phyloP scores from a whole-genome alignment of 1,140 invertebrate genomes.

The Drosophila ohnishii region DNA sequence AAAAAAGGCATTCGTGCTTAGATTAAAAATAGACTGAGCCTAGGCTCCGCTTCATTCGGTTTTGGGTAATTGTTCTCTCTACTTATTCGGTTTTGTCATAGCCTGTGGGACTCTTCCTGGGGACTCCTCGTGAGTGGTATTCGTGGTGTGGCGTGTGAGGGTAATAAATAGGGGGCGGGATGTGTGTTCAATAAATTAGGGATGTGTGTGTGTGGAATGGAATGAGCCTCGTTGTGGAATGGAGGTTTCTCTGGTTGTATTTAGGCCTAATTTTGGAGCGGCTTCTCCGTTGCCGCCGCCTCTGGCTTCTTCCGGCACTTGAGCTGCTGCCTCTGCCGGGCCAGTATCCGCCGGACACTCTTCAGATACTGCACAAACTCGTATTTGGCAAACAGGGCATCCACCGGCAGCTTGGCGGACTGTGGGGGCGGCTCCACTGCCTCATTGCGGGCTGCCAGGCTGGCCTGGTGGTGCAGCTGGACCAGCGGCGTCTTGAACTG shows the following conservation, averaged over 20 bases:
- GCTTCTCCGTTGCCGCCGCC: not conserved
- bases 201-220: slow-evolving; percentile 20
- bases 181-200: slow-evolving; percentile 42
- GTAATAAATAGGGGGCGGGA: slow-evolving; percentile 34
- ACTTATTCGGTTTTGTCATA: slow-evolving; percentile 50
- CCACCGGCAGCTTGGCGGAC: slow-evolving; percentile 13
- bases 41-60: slow-evolving; percentile 7
- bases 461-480: slow-evolving; percentile 39
- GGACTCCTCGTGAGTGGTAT: slow-evolving; percentile 15
- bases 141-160: slow-evolving; percentile 19
- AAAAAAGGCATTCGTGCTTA: no score
- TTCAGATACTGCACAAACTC: slow-evolving; percentile 54
- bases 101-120: slow-evolving; percentile 14
- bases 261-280: not conserved
- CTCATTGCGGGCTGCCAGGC: slow-evolving; percentile 22
- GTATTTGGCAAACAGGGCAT: slow-evolving; percentile 50
- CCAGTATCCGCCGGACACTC: slow-evolving; percentile 38
- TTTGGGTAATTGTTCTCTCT: slow-evolving; percentile 10
- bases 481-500: slow-evolving; percentile 52
- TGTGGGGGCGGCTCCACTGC: not conserved
- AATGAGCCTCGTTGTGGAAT: slow-evolving; percentile 53
- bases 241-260: slow-evolving; percentile 28
- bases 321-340: slow-evolving; percentile 10
- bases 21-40: not conserved
- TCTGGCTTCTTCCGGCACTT: slow-evolving; percentile 4